phyloP scores from a whole-genome alignment of 2,113 vertebrate genomes.

The Carollia perspicillata region DNA sequence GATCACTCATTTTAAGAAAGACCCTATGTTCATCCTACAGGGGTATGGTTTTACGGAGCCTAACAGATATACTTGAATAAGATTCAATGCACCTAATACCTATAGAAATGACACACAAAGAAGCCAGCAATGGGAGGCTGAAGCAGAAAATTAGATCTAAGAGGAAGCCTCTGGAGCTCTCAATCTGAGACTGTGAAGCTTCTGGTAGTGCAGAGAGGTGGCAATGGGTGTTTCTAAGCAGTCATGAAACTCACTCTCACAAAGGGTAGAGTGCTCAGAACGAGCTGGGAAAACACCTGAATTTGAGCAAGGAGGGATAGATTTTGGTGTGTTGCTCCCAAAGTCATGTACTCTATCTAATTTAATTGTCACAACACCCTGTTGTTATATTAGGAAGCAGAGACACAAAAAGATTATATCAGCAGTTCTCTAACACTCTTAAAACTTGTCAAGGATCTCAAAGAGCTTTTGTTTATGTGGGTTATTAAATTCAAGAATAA shows the following conservation, averaged over 20 bases:
- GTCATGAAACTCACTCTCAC: not conserved
- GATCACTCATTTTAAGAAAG: not conserved
- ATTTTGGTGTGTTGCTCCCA: not conserved
- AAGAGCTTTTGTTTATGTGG: not conserved
- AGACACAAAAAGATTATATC: not conserved
- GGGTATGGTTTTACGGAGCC: not conserved
- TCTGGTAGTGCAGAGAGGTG: not conserved
- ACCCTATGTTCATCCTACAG: not conserved
- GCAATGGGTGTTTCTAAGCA: not conserved
- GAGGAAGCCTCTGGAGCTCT: not conserved
- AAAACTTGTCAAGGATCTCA: not conserved
- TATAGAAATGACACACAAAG: not conserved
- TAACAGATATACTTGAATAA: not conserved
- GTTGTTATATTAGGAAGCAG: not conserved
- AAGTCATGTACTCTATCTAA: not conserved
- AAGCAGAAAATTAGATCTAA: not conserved
- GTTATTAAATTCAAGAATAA: not conserved
- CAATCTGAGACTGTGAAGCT: not conserved
- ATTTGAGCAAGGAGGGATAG: not conserved
- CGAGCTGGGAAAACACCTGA: not conserved
- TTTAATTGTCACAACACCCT: not conserved
- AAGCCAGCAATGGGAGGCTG: not conserved
- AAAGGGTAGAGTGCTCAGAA: not conserved
- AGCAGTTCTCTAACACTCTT: not conserved
- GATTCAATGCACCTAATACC: not conserved